These are phyloP conservation scores for Nycticryphes semicollaris DNA, from an alignment of 2,113 vertebrate species.

Conservation along the genomic window DNA sequence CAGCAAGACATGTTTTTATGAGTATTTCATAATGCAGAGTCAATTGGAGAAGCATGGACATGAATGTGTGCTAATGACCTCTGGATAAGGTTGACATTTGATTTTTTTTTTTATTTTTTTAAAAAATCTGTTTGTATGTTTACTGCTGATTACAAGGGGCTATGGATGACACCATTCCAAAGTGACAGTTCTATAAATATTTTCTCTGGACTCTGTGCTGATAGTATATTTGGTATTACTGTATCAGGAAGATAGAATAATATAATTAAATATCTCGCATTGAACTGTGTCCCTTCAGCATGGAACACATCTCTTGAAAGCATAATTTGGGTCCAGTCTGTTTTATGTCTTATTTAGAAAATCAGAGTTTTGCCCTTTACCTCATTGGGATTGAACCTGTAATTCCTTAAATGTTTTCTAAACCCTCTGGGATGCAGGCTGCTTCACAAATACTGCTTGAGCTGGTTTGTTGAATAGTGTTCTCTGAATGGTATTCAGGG, in stretches of 20 bases:
- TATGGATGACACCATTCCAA: neutral
- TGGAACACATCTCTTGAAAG: neutral
- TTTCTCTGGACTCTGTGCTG: neutral
- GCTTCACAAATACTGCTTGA: neutral
- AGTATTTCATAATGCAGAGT: neutral
- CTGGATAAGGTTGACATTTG: neutral
- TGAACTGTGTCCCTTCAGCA: neutral
- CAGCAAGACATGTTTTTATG: neutral
- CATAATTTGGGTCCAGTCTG: neutral
- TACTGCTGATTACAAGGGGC: neutral
- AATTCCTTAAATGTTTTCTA: neutral
- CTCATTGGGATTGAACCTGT: neutral
- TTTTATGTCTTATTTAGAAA: neutral
- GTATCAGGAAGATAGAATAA: neutral
- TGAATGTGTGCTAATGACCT: neutral
- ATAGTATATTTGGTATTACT: neutral
- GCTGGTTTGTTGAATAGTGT: neutral
- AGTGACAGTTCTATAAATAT: neutral
- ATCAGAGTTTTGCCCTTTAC: neutral
- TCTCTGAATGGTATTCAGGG: neutral
- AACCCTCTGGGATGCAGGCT: neutral
- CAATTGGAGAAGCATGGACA: neutral
- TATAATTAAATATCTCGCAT: neutral
- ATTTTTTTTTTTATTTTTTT: neutral
- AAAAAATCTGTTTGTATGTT: neutral